Evolutionary conservation across 2,797 vertebrate genomes (phyloP).

Genomic region (Anabas testudineus): DNA sequence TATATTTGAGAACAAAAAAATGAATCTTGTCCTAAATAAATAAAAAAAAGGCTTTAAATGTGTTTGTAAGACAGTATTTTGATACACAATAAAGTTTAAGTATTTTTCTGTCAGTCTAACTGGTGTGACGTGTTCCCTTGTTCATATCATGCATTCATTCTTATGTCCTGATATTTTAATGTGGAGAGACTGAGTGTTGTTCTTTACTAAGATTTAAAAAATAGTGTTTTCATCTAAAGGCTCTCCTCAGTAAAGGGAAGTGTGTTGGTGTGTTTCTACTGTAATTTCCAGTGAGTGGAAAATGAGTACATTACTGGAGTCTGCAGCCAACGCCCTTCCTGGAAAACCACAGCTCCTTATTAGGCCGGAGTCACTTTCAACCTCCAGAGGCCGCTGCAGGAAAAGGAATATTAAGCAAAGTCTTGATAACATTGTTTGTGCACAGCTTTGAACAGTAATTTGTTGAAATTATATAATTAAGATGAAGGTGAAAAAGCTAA

Average conservation of each 20-base stretch:
- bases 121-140: conserved; percentile 25
- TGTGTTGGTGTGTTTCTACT: neutral
- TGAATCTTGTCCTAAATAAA: conserved; percentile 65
- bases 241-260: neutral
- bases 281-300: conserved; percentile 32
- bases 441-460: neutral
- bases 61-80: conserved; percentile 88
- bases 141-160: too few relatives aligned
- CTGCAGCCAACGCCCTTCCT: conserved; percentile 63
- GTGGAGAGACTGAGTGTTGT: too few relatives aligned
- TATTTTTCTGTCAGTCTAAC: conserved; percentile 81
- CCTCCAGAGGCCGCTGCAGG: conserved; percentile 54
- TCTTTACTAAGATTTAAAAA: too few relatives aligned
- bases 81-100: conserved; percentile 88
- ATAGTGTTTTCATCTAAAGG: neutral
- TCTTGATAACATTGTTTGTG: too few relatives aligned
- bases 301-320: conserved; percentile 31
- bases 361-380: neutral
- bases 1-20: conserved; percentile 73
- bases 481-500: too few relatives aligned
- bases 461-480: too few relatives aligned
- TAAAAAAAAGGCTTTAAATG: conserved; percentile 74
- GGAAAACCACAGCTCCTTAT: conserved; percentile 36
- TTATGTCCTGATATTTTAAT: too few relatives aligned
- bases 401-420: neutral